These are phyloP conservation scores for Sycophaga agraensis DNA, from an alignment of 1,140 invertebrate species.

Conservation along the genomic window DNA sequence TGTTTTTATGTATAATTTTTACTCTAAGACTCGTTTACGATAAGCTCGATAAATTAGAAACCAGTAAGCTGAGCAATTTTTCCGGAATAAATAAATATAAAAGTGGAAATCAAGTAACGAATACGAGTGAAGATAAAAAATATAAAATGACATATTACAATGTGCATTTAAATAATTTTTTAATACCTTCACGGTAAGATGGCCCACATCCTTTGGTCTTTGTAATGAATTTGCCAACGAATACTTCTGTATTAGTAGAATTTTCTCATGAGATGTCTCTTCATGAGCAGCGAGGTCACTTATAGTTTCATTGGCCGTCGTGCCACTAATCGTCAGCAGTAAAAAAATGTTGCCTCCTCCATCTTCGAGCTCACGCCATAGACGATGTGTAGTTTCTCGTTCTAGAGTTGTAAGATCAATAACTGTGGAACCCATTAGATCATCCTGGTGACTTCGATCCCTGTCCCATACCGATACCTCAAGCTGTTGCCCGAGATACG, in stretches of 20 bases:
- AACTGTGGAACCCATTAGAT: constrained; percentile 82
- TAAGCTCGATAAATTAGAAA: too few relatives aligned
- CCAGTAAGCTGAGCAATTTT: too few relatives aligned
- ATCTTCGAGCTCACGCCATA: constrained; percentile 88
- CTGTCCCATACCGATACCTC: constrained; percentile 92
- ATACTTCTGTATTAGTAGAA: constrained; percentile 73
- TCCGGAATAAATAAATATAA: too few relatives aligned
- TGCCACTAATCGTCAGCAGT: constrained; percentile 92
- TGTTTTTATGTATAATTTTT: too few relatives aligned
- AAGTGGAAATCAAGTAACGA: too few relatives aligned
- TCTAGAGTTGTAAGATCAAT: constrained; percentile 86
- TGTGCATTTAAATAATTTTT: too few relatives aligned
- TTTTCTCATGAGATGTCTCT: constrained; percentile 72
- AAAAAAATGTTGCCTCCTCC: constrained; percentile 84
- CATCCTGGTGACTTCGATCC: constrained; percentile 79
- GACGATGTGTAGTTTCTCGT: constrained; percentile 86
- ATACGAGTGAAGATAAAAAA: too few relatives aligned
- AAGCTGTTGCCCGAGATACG: constrained; percentile 74
- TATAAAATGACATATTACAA: too few relatives aligned
- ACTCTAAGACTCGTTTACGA: too few relatives aligned
- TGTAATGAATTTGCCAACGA: constrained; percentile 69
- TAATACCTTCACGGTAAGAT: constrained; percentile 80
- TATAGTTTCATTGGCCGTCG: constrained; percentile 87
- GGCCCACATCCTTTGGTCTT: constrained; percentile 80
- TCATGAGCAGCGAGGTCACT: constrained; percentile 85